These are phyloP conservation scores for Pteronura brasiliensis DNA, from an alignment of 2,113 vertebrate genomes.

Conservation along the genomic window DNA sequence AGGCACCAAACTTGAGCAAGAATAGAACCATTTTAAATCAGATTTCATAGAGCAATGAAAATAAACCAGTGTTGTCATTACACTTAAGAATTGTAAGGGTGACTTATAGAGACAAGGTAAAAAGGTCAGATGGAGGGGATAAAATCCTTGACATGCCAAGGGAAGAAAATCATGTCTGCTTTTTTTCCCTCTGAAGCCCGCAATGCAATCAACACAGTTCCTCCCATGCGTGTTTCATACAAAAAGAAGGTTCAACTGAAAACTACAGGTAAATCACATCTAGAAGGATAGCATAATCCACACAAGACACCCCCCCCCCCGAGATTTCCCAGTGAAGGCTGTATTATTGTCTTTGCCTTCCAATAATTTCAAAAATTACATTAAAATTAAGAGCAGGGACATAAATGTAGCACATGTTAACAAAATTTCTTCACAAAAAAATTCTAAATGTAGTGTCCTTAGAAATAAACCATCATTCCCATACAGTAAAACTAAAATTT, in stretches of 20 bases:
- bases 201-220: constrained; percentile 26
- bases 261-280: neutral
- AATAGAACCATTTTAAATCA: constrained; percentile 47
- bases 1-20: neutral
- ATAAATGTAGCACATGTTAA: neutral
- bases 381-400: constrained; percentile 42
- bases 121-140: neutral
- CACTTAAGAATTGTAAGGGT: neutral
- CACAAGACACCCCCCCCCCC: neutral
- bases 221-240: neutral
- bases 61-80: constrained; percentile 28
- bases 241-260: constrained; percentile 34
- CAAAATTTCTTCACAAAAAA: constrained; percentile 5
- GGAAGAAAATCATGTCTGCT: neutral
- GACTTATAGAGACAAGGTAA: neutral
- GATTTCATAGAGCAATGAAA: constrained; percentile 27
- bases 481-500: neutral
- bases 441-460: constrained; percentile 16
- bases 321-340: constrained; percentile 28
- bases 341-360: neutral
- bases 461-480: neutral
- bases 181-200: neutral
- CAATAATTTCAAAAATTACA: constrained; percentile 54
- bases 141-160: neutral
- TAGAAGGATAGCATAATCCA: constrained; percentile 24